Conservation (phyloP, 2,797 vertebrate species). For the Oreortyx pictus region DNA sequence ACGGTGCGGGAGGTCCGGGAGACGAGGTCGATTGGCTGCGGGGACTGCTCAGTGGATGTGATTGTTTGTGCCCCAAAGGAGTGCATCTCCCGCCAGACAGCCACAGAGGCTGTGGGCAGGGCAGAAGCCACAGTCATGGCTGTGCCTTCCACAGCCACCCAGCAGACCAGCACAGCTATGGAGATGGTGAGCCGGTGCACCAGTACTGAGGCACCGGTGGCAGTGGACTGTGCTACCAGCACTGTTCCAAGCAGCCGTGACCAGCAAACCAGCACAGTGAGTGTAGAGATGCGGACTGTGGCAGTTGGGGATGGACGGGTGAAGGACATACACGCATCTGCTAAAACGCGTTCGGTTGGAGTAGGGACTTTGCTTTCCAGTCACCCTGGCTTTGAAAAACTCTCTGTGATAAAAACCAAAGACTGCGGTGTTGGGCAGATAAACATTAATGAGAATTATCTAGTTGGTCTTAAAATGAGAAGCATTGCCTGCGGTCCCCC, state of each 20-base stretch:
- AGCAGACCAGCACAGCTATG: conserved; percentile 83
- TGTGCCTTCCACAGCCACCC: conserved; percentile 78
- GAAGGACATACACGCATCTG: conserved; percentile 81
- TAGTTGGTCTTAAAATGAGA: conserved; percentile 93
- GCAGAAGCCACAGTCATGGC: conserved; percentile 85
- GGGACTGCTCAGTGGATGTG: conserved; percentile 89
- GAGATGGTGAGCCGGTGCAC: conserved; percentile 82
- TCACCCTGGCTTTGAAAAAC: conserved; percentile 74
- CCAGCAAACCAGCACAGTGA: conserved; percentile 87
- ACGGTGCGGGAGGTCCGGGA: conserved; percentile 43
- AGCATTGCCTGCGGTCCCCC: conserved; percentile 94
- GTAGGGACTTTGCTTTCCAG: conserved; percentile 86
- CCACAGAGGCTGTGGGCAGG: conserved; percentile 78
- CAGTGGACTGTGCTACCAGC: conserved; percentile 85
- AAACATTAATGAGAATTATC: conserved; percentile 89
- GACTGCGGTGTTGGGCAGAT: conserved; percentile 89
- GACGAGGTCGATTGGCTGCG: conserved; percentile 86
- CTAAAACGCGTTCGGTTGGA: conserved; percentile 88
- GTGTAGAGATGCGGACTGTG: conserved; percentile 84
- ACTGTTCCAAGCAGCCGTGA: conserved; percentile 80
- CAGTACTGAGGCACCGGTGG: conserved; percentile 77
- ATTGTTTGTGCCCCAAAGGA: conserved; percentile 77
- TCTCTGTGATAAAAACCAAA: conserved; percentile 87
- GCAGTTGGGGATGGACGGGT: conserved; percentile 93
- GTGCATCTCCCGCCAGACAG: conserved; percentile 76